Evolutionary conservation across 2,888 invertebrate species (phyloP).

Genomic region (Drosophila neonasuta): DNA sequence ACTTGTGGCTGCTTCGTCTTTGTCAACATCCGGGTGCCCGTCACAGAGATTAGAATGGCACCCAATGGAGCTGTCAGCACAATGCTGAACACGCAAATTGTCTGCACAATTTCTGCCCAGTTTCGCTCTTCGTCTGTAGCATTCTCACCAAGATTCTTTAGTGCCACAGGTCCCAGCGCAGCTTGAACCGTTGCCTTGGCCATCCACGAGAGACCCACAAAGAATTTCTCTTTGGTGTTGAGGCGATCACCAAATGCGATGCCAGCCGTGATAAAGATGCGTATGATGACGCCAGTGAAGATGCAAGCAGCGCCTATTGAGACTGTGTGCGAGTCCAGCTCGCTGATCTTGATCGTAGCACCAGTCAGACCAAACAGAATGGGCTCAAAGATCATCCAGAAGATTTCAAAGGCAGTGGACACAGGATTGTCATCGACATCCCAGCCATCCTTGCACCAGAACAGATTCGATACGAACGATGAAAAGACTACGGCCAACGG

Average conservation of each 20-base stretch:
- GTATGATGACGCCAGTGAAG: constrained; percentile 85
- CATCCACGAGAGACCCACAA: constrained; percentile 95
- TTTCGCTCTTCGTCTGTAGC: constrained; percentile 83
- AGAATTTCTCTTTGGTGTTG: constrained; percentile 94
- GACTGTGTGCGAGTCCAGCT: constrained; percentile 87
- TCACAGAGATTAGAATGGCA: constrained; percentile 90
- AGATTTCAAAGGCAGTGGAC: constrained; percentile 92
- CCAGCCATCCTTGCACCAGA: constrained; percentile 93
- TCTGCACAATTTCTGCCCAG: constrained; percentile 88
- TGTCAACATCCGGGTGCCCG: constrained; percentile 89
- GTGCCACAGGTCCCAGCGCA: constrained; percentile 90
- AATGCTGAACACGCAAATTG: constrained; percentile 90
- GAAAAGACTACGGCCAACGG: constrained; percentile 92
- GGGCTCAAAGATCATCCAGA: constrained; percentile 98
- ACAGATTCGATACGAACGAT: constrained; percentile 90
- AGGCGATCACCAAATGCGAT: constrained; percentile 90
- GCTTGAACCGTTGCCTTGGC: constrained; percentile 99
- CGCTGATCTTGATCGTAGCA: constrained; percentile 91
- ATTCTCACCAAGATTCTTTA: constrained; percentile 85
- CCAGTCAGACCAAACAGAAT: constrained; percentile 97
- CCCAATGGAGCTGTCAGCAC: constrained; percentile 92
- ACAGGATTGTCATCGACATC: constrained; percentile 94
- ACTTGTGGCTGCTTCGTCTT: constrained; percentile 89
- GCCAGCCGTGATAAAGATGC: constrained; percentile 86
- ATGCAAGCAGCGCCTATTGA: constrained; percentile 88